These are phyloP conservation scores for Muraenolepis orangiensis DNA, from an alignment of 2,797 vertebrate genomes.

Conservation along the genomic window DNA sequence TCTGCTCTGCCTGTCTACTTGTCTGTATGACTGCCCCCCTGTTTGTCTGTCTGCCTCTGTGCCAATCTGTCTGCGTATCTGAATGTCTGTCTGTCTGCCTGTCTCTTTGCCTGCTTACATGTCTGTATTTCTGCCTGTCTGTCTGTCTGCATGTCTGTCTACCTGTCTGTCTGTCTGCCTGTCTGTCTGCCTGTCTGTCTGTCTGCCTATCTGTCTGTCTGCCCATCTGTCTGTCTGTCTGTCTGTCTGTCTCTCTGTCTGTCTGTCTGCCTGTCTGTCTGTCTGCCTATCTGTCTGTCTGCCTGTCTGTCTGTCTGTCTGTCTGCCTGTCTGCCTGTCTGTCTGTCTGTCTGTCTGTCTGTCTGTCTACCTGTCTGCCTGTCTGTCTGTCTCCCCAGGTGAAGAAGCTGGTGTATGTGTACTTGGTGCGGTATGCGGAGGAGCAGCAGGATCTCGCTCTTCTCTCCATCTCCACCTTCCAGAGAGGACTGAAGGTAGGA, in stretches of 20 bases:
- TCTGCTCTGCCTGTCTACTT: background rate
- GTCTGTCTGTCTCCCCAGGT: slow-evolving; percentile 74
- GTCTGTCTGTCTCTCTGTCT: background rate
- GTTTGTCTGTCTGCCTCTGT: background rate
- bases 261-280: background rate
- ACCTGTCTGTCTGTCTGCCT: background rate
- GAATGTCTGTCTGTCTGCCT: background rate
- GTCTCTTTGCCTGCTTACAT: too few species aligned
- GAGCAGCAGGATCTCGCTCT: slow-evolving; percentile 96
- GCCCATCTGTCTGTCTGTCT: background rate
- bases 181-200: background rate
- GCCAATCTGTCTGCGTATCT: background rate
- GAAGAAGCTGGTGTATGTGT: slow-evolving; percentile 97
- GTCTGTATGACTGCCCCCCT: background rate
- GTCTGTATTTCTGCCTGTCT: background rate
- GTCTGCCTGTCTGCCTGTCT: background rate
- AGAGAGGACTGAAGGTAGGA: slow-evolving; percentile 93
- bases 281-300: too few species aligned
- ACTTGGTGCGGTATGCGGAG: slow-evolving; percentile 93
- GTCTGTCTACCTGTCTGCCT: background rate
- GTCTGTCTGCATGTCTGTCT: background rate
- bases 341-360: background rate
- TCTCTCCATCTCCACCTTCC: slow-evolving; percentile 97
- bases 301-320: background rate
- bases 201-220: background rate